Evolutionary conservation across 2,113 vertebrate species (phyloP).

Genomic region (Polypterus senegalus): DNA sequence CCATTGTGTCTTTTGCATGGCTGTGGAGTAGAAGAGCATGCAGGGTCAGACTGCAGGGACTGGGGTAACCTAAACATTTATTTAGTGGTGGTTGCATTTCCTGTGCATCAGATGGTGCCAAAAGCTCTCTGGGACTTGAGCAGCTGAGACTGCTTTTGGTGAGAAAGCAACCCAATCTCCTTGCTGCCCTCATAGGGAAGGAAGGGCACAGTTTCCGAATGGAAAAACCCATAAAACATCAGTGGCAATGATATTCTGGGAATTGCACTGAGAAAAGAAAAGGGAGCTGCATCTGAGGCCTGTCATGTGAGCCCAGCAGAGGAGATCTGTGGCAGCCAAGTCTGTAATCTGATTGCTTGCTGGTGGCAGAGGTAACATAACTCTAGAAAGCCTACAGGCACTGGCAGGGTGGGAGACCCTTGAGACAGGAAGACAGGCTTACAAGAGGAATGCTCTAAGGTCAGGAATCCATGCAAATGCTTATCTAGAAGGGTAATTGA

Average conservation of each 20-base stretch:
- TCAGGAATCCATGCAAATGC: too few relatives aligned
- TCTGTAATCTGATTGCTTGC: too few relatives aligned
- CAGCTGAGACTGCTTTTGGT: constrained; percentile 13
- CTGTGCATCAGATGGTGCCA: background rate
- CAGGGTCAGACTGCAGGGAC: too few relatives aligned
- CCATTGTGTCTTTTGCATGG: too few relatives aligned
- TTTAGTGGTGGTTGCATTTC: constrained; percentile 1
- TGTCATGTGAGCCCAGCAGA: background rate
- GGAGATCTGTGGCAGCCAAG: background rate
- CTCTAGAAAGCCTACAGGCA: too few relatives aligned
- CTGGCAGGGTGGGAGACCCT: too few relatives aligned
- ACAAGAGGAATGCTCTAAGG: too few relatives aligned
- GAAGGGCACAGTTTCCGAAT: constrained; percentile 3
- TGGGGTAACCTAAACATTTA: constrained; percentile 13
- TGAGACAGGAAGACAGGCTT: too few relatives aligned
- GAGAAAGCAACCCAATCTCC: constrained; percentile 8
- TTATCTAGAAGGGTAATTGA: too few relatives aligned
- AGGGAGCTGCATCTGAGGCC: background rate
- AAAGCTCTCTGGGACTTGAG: background rate
- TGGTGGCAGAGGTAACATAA: too few relatives aligned
- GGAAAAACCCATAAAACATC: constrained; percentile 9
- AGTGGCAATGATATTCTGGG: constrained; percentile 1
- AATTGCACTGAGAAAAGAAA: background rate
- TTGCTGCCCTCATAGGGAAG: background rate
- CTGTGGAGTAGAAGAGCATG: too few relatives aligned